Conservation (phyloP, 1,140 invertebrate species). For the Andrena cerasifolii region DNA sequence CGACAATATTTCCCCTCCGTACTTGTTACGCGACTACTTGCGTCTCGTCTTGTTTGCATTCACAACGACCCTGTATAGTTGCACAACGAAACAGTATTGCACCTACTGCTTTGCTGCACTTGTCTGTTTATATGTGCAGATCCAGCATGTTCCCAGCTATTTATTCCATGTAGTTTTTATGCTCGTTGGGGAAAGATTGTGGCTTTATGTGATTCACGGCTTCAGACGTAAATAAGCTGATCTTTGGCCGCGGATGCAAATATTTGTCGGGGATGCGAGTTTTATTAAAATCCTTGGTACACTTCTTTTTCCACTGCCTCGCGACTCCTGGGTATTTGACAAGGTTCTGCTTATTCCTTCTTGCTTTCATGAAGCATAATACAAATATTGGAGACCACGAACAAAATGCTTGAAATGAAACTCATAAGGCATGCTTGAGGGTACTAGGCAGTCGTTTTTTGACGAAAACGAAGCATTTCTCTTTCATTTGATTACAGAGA, state of each 20-base stretch:
- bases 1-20: neutral
- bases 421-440: no score
- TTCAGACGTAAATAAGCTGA: neutral
- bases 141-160: neutral
- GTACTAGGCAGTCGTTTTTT: no score
- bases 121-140: conserved; percentile 19
- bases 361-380: neutral
- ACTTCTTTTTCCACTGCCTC: neutral
- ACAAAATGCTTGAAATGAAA: no score
- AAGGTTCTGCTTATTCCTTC: neutral
- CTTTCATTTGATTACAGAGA: no score
- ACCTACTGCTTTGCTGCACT: neutral
- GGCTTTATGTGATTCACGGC: neutral
- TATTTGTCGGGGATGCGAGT: neutral
- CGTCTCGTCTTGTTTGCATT: conserved; percentile 20
- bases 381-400: no score
- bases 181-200: neutral
- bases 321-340: neutral
- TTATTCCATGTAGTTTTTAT: conserved; percentile 2
- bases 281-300: conserved; percentile 18
- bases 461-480: no score
- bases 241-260: neutral
- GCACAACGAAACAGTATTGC: neutral
- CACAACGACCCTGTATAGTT: neutral
- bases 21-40: neutral